Evolutionary conservation across 2,113 vertebrate genomes (phyloP), one percentile per base, ranked within the genome.

Genomic region (Gadus macrocephalus): DNA sequence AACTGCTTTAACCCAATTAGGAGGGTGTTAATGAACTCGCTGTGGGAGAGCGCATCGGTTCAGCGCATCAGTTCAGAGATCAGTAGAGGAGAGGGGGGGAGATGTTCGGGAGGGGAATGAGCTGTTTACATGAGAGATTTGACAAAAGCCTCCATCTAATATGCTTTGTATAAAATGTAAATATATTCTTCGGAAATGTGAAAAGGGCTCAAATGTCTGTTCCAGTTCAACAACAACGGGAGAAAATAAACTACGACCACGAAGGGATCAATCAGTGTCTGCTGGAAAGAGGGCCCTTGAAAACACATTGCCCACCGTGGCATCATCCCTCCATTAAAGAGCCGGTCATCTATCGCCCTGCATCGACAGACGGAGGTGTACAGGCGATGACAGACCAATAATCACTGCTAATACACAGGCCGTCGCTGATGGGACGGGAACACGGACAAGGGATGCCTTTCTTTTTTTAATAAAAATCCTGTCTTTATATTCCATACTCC

Each of bases 1-100:
- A 2, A 14, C 80, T 84, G 70, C 77, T 82, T 88, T 86, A 88
- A 88, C 84, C 86, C 80, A 88, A 90, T 90, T 90, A 90, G 69
- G 64, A 72, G 68, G 72, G 71, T 77, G 82, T 86, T 89, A 87
- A 90, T 84, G 72, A 90, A 87, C 83, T 75, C 79, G 53, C 81
- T 0, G 60, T 75, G 82, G 76, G 81, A 83, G 79, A 60, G 76
- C 64, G 76, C 76, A 25, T 78, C 67, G 42, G 42, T 35, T 70
- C 81, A 78, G 81, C 74, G 73, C 78, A 60, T 77, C 59, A 53
- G 75, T 72, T 71, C 71, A 74, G 76, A 75, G 69, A 69, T 20
- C 15, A 2, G n/a, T 15, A 22, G 42, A 49, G 55, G 15, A 14
- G 17, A 4, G 2, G 2, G 17, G 17, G 17, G 20, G 20, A 1